Percentiles rank a stretch among this genome's conserved stretches.
phyloP scores from a whole-genome alignment of 1,140 invertebrate species.

The Caenorhabditis inopinata region DNA sequence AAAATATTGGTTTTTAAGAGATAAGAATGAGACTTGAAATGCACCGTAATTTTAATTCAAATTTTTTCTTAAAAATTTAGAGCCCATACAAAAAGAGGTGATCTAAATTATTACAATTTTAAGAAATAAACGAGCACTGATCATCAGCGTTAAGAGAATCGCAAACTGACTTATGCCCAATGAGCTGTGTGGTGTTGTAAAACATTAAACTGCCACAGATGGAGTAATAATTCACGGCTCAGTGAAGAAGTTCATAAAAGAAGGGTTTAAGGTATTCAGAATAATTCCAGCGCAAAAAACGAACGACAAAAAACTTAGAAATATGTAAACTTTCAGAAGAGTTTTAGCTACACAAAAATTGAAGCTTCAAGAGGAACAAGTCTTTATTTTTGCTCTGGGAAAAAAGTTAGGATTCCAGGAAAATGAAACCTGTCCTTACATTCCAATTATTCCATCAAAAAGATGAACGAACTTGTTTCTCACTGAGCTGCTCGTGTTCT shows the following conservation, averaged over 20 bases:
- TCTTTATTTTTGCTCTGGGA: background rate
- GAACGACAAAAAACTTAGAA: background rate
- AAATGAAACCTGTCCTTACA: background rate
- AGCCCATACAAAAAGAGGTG: no score
- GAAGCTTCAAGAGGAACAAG: slow-evolving; percentile 13
- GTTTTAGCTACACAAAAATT: background rate
- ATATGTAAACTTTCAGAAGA: background rate
- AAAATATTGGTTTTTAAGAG: no score
- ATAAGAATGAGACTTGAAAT: no score
- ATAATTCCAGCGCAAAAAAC: background rate
- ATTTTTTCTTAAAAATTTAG: background rate
- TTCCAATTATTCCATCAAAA: slow-evolving; percentile 33
- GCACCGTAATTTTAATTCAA: no score
- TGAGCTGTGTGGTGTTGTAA: slow-evolving; percentile 1
- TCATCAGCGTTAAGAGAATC: background rate
- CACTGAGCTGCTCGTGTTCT: background rate
- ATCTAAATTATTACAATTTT: no score
- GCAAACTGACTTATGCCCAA: background rate
- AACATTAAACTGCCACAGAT: background rate
- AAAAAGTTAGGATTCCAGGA: background rate
- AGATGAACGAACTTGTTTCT: slow-evolving; percentile 1
- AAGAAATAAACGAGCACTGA: background rate
- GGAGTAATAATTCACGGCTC: slow-evolving; percentile 25
- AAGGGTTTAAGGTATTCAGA: no score
- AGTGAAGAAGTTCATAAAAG: background rate